Evolutionary conservation across 2,797 vertebrate species (phyloP).

Genomic region (Platyrinchus mystaceus): DNA sequence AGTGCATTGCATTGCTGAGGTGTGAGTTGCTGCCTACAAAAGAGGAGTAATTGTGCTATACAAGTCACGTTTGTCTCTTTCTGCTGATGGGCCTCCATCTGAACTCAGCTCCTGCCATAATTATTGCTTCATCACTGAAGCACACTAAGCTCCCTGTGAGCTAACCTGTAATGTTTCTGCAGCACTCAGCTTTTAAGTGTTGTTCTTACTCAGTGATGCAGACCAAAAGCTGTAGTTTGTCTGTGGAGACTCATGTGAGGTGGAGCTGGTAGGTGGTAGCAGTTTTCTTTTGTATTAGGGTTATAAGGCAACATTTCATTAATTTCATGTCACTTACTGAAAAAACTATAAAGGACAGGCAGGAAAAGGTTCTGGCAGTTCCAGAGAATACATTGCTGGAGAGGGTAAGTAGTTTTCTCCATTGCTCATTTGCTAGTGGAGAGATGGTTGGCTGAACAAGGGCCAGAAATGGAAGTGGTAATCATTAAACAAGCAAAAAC

Average conservation of each 20-base stretch:
- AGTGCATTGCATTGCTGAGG: not conserved
- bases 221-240: not conserved
- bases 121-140: not conserved
- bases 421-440: not conserved
- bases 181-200: not conserved
- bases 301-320: not conserved
- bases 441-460: constrained; percentile 14
- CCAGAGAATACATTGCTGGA: not conserved
- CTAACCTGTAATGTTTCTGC: not conserved
- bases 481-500: constrained; percentile 61
- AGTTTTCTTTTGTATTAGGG: not conserved
- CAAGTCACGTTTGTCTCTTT: not conserved
- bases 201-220: not conserved
- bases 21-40: not conserved
- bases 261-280: not conserved
- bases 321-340: not conserved
- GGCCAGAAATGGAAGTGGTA: constrained; percentile 44
- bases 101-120: not conserved
- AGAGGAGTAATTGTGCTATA: not conserved
- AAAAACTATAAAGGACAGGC: not conserved
- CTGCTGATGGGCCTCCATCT: not conserved
- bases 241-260: accelerated
- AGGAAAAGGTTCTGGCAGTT: not conserved
- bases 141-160: not conserved
- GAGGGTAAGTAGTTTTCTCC: constrained; percentile 20